Evolutionary conservation across 1,140 invertebrate species (phyloP), one percentile per base, ranked within the genome.

Genomic region (Orussus abietinus): DNA sequence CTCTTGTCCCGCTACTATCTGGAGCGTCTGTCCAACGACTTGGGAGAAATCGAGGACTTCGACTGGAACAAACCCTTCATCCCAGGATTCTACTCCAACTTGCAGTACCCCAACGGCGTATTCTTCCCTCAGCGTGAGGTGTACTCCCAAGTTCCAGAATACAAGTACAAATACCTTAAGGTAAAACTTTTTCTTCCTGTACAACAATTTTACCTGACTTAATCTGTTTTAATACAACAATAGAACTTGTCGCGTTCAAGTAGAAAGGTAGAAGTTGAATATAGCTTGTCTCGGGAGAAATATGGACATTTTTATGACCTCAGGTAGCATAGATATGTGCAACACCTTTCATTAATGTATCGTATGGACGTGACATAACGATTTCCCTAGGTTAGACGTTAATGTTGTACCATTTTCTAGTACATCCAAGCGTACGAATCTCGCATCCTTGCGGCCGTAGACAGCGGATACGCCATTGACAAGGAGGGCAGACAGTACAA

Each of bases 61-160:
- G 74, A 77, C 45, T 79, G 73, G 57, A 66, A 77, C 52, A 64
- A 66, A 30, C 56, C 75, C 6, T 64, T 81, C 41, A 56, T 78
- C 20, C 72, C 79, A 22, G 83, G 83, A n/a, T 88, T 79, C 59
- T 73, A 77, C 40, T 80, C 84, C 32, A 78, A 79, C 28, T 59
- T 87, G 41, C 67, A 66, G 20, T 80, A 83, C 56, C 74, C 76
- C 37, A 86, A 83, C 33, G 86, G 86, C 15, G 61, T 82, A 18
- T 59, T 75, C 12, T 80, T 83, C 64, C 83, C 84, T 5, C 70
- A 62, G 12, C 68, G 75, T 33, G 65, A 75, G n/a, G 53, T 57
- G 38, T 62, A 65, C 45, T 47, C 42, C 20, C 25, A 42, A 1
- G 34, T 71, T 0, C 70, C 69, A 2, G 45, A 38, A 18, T 63